Evolutionary conservation across 2,113 vertebrate species (phyloP), one percentile per base, ranked within the genome.

Genomic region (Potamarius usumacintae): DNA sequence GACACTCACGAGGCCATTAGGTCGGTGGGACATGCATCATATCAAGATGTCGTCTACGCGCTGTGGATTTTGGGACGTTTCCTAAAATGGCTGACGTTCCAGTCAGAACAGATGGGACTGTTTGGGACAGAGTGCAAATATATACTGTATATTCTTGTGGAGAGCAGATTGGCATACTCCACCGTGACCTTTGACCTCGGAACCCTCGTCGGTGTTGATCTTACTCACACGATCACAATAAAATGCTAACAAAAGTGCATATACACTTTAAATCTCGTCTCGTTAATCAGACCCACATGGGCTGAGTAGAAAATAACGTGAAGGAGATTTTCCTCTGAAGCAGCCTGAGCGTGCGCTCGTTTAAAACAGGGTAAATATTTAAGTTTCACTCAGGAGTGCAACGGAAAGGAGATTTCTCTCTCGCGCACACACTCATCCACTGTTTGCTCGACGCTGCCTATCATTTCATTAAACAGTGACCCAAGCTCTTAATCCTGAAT

Each of bases 351-450:
- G 76, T 5, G n/a, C 5, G 77, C 34, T 82, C 82, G 55, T 87
- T 83, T 83, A 67, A 55, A 74, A 85, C 22, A 55, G 48, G 53
- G 77, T 62, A 86, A 89, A 85, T 86, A 88, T 85, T 83, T 86
- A 86, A 86, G 57, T 20, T 81, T 71, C 30, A 50, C 53, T 72
- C 76, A 80, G 27, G 34, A 85, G 83, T 12, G 42, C 50, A 57
- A 42, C n/a, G 34, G 74, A 88, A 48, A 86, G 25, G 14, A 86
- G 34, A 53, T 50, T 30, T 72, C 69, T 60, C 72, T 10, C 42
- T 30, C 22, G 0, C 34, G 12, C 42, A 34, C 82, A n/a, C 53
- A 48, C 50, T 57, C 53, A n/a, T 34, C 58, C 53, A 25, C 2
- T 72, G 55, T 77, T 87, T 77, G 57, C 57, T 84, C 2, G 27